A percentile compares a stretch with the other conserved stretches of the same genome.
Conservation (phyloP, 2,113 vertebrate species). For the Phocoena phocoena region DNA sequence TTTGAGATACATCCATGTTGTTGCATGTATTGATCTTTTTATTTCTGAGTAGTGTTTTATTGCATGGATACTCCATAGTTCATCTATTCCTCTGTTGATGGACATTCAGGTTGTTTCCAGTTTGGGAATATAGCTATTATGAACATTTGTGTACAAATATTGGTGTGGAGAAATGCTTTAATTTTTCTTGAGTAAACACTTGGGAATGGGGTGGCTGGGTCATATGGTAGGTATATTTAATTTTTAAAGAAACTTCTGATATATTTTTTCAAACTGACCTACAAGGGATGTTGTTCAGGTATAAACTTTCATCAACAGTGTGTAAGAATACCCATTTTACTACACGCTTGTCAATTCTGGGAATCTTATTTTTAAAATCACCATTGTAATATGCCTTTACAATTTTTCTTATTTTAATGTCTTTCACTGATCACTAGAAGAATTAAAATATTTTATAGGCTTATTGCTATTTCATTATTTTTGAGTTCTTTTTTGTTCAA, state of each 20-base stretch:
- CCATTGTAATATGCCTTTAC: conserved; percentile 11
- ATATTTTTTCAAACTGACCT: conserved; percentile 4
- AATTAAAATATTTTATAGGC: neutral
- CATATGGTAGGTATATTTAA: neutral
- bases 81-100: neutral
- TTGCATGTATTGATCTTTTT: neutral
- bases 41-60: neutral
- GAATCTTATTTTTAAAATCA: neutral
- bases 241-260: conserved; percentile 10
- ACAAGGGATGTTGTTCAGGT: neutral
- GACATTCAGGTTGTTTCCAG: neutral
- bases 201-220: neutral
- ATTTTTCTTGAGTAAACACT: neutral
- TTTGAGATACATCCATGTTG: neutral
- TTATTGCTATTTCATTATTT: conserved; percentile 21
- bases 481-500: neutral
- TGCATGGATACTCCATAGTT: neutral
- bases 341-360: neutral
- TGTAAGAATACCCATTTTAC: neutral
- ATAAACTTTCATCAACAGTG: neutral
- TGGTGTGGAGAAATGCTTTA: neutral
- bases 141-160: neutral
- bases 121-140: neutral
- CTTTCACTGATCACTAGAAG: neutral
- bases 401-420: neutral